phyloP scores from a whole-genome alignment of 1,140 invertebrate genomes.

The Papilio dardanus region DNA sequence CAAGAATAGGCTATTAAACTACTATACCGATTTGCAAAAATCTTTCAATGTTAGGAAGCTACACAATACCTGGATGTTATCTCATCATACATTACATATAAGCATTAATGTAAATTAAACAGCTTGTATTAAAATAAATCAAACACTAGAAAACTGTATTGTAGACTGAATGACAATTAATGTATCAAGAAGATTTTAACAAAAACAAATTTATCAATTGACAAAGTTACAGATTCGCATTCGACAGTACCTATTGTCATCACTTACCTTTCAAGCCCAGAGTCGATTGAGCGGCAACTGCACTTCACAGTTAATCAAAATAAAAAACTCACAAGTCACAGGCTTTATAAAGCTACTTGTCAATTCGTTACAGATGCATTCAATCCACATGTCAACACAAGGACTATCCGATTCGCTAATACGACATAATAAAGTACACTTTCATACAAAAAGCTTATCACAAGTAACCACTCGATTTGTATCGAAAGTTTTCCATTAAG shows the following conservation, averaged over 20 bases:
- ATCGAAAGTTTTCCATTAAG: conserved; percentile 28
- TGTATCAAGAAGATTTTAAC: not conserved
- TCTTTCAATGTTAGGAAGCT: too few relatives aligned
- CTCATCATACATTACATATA: too few relatives aligned
- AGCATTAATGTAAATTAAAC: too few relatives aligned
- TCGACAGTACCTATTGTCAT: conserved; percentile 32
- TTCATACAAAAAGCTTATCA: conserved; percentile 24
- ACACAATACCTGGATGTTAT: too few relatives aligned
- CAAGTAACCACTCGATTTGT: conserved; percentile 9
- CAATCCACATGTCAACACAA: conserved; percentile 42
- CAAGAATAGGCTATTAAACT: too few relatives aligned
- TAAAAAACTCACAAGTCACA: conserved; percentile 40
- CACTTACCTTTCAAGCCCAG: conserved; percentile 43
- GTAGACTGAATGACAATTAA: too few relatives aligned
- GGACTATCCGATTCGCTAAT: conserved; percentile 4
- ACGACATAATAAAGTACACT: conserved; percentile 22
- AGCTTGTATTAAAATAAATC: too few relatives aligned
- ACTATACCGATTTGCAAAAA: too few relatives aligned
- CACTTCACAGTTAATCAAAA: conserved; percentile 48
- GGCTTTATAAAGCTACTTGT: conserved; percentile 27
- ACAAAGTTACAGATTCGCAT: not conserved
- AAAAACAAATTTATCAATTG: not conserved
- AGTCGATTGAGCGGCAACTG: conserved; percentile 38
- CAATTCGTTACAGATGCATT: conserved; percentile 39
- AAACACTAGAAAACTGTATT: too few relatives aligned